Conservation (phyloP, 2,888 invertebrate genomes). For the Lymantria monacha region DNA sequence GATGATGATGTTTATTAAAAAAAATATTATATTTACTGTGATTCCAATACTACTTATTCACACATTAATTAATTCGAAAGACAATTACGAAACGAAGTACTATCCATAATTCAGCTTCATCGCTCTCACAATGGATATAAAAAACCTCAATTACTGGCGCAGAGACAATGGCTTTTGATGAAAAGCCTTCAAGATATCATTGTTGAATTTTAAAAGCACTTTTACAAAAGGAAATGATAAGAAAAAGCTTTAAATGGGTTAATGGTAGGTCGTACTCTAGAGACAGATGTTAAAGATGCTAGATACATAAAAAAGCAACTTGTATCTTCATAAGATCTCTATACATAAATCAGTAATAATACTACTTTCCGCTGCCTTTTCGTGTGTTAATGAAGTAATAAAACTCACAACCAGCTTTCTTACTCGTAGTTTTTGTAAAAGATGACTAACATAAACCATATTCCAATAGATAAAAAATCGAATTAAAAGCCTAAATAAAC, state of each 20-base stretch:
- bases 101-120: conserved; percentile 15
- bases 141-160: conserved; percentile 30
- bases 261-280: conserved; percentile 14
- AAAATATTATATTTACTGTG: too few species aligned
- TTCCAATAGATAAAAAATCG: too few species aligned
- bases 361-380: too few species aligned
- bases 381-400: too few species aligned
- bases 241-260: conserved; percentile 18
- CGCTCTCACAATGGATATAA: conserved; percentile 16
- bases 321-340: too few species aligned
- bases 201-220: conserved; percentile 25
- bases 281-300: not conserved
- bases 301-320: not conserved
- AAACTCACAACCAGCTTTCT: too few species aligned
- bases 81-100: conserved; percentile 28
- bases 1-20: too few species aligned
- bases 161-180: conserved; percentile 29
- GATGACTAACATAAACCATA: too few species aligned
- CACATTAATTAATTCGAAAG: conserved; percentile 14
- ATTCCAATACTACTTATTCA: not conserved
- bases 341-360: too few species aligned
- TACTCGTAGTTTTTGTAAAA: too few species aligned
- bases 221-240: conserved; percentile 14
- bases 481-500: too few species aligned
- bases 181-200: conserved; percentile 21